Percentiles rank a stretch among this genome's conserved stretches.
Evolutionary conservation across 2,888 invertebrate species (phyloP).

Genomic region (Dynastes grantii): DNA sequence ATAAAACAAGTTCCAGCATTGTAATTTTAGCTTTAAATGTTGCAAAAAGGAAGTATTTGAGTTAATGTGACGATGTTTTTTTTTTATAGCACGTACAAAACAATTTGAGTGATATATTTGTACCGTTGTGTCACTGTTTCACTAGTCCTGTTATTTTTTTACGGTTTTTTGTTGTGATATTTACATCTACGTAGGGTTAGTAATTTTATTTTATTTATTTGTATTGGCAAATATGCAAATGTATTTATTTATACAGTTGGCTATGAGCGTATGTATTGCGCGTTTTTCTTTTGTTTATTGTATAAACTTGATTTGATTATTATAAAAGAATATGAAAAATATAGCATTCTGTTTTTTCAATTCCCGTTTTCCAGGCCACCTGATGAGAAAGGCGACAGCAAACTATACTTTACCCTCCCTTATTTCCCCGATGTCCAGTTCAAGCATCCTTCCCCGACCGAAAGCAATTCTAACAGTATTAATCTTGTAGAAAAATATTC

Average conservation of each 20-base stretch:
- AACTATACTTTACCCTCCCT: neutral
- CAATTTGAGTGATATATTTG: conserved; percentile 14
- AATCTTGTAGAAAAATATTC: conserved; percentile 21
- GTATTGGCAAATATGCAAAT: neutral
- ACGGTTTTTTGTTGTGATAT: conserved; percentile 27
- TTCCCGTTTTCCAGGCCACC: conserved; percentile 6
- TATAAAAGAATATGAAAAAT: neutral
- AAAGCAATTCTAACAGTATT: neutral
- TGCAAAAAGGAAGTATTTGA: neutral
- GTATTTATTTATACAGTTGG: neutral
- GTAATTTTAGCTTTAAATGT: neutral
- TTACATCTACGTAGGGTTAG: neutral
- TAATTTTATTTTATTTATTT: conserved; percentile 13
- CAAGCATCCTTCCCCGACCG: neutral
- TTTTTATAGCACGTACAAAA: conserved; percentile 15
- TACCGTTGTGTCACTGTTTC: conserved; percentile 21
- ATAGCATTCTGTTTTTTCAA: neutral
- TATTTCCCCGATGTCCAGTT: conserved; percentile 23
- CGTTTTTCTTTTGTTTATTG: neutral
- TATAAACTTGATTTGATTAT: neutral
- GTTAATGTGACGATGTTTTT: neutral
- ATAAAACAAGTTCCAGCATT: conserved; percentile 18
- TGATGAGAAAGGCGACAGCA: conserved; percentile 4
- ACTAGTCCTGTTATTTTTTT: conserved; percentile 32
- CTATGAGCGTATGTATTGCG: neutral